Percentiles rank a stretch among this genome's conserved stretches.
Conservation (phyloP, 2,888 invertebrate species). For the Parnassius glacialis region DNA sequence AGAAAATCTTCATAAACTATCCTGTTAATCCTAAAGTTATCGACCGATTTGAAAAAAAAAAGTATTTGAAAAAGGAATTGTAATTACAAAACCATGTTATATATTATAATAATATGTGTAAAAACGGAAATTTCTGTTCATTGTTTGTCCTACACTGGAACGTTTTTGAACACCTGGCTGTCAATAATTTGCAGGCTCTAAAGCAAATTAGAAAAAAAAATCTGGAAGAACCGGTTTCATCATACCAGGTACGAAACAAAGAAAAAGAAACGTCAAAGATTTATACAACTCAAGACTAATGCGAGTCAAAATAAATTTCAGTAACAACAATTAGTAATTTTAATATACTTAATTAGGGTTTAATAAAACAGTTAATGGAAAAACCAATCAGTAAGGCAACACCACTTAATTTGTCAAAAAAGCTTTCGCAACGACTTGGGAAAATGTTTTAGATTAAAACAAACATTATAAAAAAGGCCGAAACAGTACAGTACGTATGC, state of each 20-base stretch:
- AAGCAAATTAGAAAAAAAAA: slow-evolving; percentile 11
- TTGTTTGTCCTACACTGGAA: not conserved
- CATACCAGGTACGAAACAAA: slow-evolving; percentile 15
- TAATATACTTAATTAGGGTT: not conserved
- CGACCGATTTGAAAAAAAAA: not conserved
- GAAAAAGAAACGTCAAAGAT: slow-evolving; percentile 22
- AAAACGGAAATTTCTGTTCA: not conserved
- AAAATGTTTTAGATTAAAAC: no score
- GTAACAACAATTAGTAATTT: not conserved
- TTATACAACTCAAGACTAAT: slow-evolving; percentile 13
- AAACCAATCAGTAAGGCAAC: no score
- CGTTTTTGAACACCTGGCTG: slow-evolving; percentile 1
- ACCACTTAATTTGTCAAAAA: no score
- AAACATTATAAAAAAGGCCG: no score
- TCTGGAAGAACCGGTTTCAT: slow-evolving; percentile 16
- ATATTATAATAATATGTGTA: not conserved
- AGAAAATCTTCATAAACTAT: slow-evolving; percentile 2
- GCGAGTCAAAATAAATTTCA: slow-evolving; percentile 17
- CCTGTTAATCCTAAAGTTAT: not conserved
- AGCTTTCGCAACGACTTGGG: no score
- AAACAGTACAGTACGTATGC: no score
- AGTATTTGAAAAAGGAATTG: not conserved
- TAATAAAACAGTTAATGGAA: no score
- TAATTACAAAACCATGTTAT: not conserved
- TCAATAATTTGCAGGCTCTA: slow-evolving; percentile 10